A percentile compares a stretch with the other conserved stretches of the same genome.
These are phyloP conservation scores for Jaculus jaculus DNA, from an alignment of 2,113 vertebrate species.

Conservation along the genomic window DNA sequence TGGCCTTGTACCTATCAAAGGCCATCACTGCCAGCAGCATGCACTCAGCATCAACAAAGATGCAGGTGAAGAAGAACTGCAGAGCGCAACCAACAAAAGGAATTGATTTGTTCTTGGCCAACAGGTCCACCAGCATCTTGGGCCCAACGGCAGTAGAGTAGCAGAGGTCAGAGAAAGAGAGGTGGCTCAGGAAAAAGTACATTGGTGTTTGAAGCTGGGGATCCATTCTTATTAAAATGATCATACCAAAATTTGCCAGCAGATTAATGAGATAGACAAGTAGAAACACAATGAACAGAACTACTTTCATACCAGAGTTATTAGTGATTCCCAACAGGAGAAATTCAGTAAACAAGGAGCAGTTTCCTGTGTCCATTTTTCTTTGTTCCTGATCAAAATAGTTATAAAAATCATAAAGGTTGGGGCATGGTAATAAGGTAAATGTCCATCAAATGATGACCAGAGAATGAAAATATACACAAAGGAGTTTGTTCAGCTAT, in stretches of 20 bases:
- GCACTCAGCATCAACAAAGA: neutral
- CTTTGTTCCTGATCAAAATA: neutral
- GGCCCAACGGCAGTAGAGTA: neutral
- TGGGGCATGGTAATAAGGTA: too few species aligned
- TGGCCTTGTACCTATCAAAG: neutral
- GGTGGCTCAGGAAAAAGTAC: neutral
- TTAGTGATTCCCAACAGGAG: neutral
- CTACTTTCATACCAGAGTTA: neutral
- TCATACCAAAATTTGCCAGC: neutral
- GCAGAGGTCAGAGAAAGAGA: neutral
- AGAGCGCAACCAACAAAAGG: neutral
- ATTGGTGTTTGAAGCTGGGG: neutral
- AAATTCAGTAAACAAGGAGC: neutral
- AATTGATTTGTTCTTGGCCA: neutral
- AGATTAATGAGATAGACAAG: neutral
- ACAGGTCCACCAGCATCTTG: neutral
- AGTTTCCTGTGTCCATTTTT: neutral
- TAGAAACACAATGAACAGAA: neutral
- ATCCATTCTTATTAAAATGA: neutral
- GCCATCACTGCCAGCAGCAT: neutral
- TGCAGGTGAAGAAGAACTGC: neutral
- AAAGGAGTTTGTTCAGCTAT: too few species aligned
- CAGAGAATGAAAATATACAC: too few species aligned
- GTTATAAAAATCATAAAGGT: neutral
- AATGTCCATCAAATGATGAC: too few species aligned